Conservation (phyloP, 2,113 vertebrate genomes). For the Felis catus region F.catus_Fca126_mat1.0 CM031427.1:19088001-19088500, state of each 20-base stretch:
- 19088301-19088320: not conserved
- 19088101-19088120: not conserved
- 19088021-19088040: not conserved
- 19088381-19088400: not conserved
- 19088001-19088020: not conserved
- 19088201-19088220: not conserved
- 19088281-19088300: not conserved
- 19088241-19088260: not conserved
- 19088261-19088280: not conserved
- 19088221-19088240: not conserved
- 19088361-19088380: not conserved
- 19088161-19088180: not conserved
- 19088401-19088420: not conserved
- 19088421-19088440: not conserved
- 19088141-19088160: not conserved
- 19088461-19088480: accelerated
- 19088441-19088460: not conserved
- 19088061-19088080: not conserved
- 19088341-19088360: not conserved
- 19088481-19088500: accelerated
- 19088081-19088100: not conserved
- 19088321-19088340: not conserved
- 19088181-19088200: accelerated
- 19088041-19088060: not conserved
- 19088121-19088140: not conserved